phyloP scores from a whole-genome alignment of 2,888 invertebrate genomes.

The Ormia ochracea region DNA sequence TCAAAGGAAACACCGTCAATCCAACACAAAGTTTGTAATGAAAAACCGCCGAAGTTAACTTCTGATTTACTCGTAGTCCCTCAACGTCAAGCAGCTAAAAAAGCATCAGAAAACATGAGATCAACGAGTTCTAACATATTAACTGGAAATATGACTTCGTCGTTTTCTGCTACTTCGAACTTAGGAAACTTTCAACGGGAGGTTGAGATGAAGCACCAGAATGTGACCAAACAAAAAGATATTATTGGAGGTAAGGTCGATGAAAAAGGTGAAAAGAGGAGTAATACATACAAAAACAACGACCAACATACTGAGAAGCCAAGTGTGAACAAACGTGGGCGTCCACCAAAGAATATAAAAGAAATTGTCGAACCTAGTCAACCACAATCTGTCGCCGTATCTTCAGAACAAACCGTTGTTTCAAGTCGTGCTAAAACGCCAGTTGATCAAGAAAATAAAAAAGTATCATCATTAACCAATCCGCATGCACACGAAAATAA shows the following conservation, averaged over 20 bases:
- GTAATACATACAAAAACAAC: conserved; percentile 65
- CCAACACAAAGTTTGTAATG: conserved; percentile 44
- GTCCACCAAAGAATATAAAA: conserved; percentile 72
- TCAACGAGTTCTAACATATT: conserved; percentile 78
- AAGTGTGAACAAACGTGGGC: conserved; percentile 73
- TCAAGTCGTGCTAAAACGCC: conserved; percentile 10
- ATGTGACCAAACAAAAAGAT: conserved; percentile 65
- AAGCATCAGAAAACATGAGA: conserved; percentile 91
- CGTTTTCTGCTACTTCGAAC: conserved; percentile 27
- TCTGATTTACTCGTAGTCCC: conserved; percentile 89
- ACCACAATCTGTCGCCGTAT: background rate
- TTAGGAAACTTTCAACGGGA: conserved; percentile 55
- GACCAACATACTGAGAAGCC: conserved; percentile 68
- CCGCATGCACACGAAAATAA: conserved; percentile 19
- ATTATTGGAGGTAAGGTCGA: conserved; percentile 65
- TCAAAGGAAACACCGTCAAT: conserved; percentile 9
- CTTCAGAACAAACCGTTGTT: background rate
- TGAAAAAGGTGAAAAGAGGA: conserved; percentile 54
- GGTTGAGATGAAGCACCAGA: conserved; percentile 37
- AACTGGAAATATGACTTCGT: conserved; percentile 29
- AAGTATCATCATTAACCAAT: conserved; percentile 14
- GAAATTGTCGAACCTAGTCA: conserved; percentile 66
- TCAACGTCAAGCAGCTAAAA: conserved; percentile 92
- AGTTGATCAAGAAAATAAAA: conserved; percentile 31
- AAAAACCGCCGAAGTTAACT: conserved; percentile 76